A percentile compares a stretch with the other conserved stretches of the same genome.
These are phyloP conservation scores for Xanthorhoe spadicearia DNA, from an alignment of 2,888 invertebrate species.

Conservation along the genomic window DNA sequence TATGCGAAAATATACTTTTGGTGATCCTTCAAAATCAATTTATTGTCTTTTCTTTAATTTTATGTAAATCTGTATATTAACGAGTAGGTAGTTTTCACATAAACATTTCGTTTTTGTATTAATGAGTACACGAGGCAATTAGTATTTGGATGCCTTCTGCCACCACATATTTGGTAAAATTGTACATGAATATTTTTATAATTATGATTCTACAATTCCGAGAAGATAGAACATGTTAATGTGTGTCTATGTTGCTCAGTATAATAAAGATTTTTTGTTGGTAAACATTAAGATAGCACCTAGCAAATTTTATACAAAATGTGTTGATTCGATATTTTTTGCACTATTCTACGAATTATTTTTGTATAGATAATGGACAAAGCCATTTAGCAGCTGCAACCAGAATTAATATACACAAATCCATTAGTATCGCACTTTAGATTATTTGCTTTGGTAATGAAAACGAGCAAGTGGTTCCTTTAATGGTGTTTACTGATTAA, in stretches of 20 bases:
- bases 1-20: background rate
- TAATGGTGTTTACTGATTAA: conserved; percentile 49
- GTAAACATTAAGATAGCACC: background rate
- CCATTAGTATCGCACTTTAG: conserved; percentile 65
- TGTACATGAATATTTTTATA: too few relatives aligned
- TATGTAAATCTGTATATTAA: background rate
- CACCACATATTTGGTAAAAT: too few relatives aligned
- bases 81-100: too few relatives aligned
- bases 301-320: background rate
- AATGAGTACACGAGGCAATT: too few relatives aligned
- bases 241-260: background rate
- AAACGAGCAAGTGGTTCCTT: conserved; percentile 55
- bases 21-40: background rate
- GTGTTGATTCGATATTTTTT: background rate
- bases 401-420: conserved; percentile 69
- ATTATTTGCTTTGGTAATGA: conserved; percentile 64
- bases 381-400: conserved; percentile 70
- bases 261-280: background rate
- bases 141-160: too few relatives aligned
- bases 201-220: too few relatives aligned
- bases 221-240: too few relatives aligned
- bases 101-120: too few relatives aligned
- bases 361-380: conserved; percentile 46
- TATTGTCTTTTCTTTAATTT: background rate
- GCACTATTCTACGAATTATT: conserved; percentile 8